A percentile compares a stretch with the other conserved stretches of the same genome.
phyloP scores from a whole-genome alignment of 2,113 vertebrate genomes.

The Urocolius indicus region DNA sequence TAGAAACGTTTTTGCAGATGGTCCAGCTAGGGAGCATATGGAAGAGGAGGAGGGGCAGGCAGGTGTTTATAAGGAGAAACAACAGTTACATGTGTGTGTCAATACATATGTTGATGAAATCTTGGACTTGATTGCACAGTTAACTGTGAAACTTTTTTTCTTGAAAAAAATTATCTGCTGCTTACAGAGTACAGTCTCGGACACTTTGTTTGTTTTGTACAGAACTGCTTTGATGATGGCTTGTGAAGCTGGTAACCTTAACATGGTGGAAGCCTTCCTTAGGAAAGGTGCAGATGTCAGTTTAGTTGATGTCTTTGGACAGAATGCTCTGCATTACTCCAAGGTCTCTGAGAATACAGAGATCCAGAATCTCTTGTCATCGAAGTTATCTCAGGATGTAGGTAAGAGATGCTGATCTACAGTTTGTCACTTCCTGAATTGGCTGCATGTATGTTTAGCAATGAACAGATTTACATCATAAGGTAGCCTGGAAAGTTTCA shows the following conservation, averaged over 20 bases:
- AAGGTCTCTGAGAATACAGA: constrained; percentile 83
- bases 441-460: not conserved
- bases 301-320: constrained; percentile 86
- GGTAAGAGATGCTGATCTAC: constrained; percentile 71
- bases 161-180: not conserved
- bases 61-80: not conserved
- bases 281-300: constrained; percentile 83
- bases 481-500: not conserved
- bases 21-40: not conserved
- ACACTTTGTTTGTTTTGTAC: not conserved
- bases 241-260: constrained; percentile 78
- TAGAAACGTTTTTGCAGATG: not conserved
- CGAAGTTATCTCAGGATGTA: constrained; percentile 78
- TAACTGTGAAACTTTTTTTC: not conserved
- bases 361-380: constrained; percentile 82
- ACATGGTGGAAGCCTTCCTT: constrained; percentile 83
- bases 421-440: constrained; percentile 39
- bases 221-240: constrained; percentile 93
- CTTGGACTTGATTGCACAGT: not conserved
- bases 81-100: not conserved
- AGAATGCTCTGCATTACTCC: constrained; percentile 86
- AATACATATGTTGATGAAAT: not conserved
- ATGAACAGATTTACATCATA: constrained; percentile 31
- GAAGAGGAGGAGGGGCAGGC: not conserved
- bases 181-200: not conserved